Conservation (phyloP, 2,797 vertebrate species). For the Monodelphis domestica region DNA sequence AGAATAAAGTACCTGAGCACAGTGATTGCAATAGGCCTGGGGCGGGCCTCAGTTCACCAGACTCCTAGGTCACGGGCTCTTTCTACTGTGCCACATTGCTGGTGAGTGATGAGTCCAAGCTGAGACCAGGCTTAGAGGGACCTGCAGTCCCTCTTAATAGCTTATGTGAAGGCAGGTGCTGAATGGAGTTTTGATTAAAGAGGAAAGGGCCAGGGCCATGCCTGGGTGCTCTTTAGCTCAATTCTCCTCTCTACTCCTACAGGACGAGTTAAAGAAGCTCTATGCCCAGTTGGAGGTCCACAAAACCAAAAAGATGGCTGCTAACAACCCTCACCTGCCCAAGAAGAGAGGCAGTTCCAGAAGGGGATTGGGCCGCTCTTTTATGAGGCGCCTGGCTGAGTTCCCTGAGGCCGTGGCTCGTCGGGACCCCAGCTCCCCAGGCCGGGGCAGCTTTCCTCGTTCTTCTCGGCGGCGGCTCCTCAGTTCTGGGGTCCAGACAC, state of each 20-base stretch:
- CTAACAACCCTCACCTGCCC: constrained; percentile 94
- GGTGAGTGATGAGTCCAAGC: background rate
- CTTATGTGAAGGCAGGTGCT: background rate
- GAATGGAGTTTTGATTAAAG: background rate
- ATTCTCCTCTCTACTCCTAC: background rate
- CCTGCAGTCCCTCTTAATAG: background rate
- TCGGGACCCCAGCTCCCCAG: constrained; percentile 7
- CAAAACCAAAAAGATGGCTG: constrained; percentile 93
- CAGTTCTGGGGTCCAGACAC: constrained; percentile 82
- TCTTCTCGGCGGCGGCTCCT: constrained; percentile 82
- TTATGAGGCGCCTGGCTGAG: constrained; percentile 89
- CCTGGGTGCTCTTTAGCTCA: background rate
- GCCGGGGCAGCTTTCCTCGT: constrained; percentile 79
- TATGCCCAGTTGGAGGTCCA: constrained; percentile 94
- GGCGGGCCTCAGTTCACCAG: background rate
- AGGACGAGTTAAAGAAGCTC: constrained; percentile 98
- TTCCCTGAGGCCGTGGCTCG: constrained; percentile 88
- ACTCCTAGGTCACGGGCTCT: background rate
- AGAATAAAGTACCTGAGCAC: background rate
- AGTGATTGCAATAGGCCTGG: background rate
- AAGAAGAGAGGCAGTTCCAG: constrained; percentile 90
- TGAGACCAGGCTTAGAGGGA: background rate
- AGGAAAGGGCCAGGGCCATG: background rate
- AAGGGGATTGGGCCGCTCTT: constrained; percentile 89
- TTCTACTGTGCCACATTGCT: background rate